Base-by-base conservation (phyloP, 2,113 vertebrate species). In the Chinchilla lanigera region DNA sequence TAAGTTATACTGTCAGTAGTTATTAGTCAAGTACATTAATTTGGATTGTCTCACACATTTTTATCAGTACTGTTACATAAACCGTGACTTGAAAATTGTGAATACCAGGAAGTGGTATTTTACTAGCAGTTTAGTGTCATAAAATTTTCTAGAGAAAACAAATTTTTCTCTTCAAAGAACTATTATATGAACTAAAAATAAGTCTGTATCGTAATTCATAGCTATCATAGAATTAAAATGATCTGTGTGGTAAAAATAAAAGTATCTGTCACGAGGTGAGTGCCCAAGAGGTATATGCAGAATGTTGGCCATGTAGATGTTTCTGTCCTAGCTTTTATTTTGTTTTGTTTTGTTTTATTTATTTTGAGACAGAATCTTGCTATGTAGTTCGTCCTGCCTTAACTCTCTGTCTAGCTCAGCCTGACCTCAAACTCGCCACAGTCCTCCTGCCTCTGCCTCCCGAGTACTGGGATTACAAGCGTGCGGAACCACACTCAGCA, bases 161-260 rank as follows among this genome's bases (percentile, higher is more conserved):
- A 56, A 56, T 92, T 81, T 77, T 93, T 58, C 9, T 86, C 7
- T 93, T 86, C n/a, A 93, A 38, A 91, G 30, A 97, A 78, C 7
- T 88, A 44, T 84, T 61, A 75, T 16, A 38, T 56, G 28, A 75
- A 73, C 33, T 65, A 71, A 69, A 94, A 78, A 85, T 86, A 13
- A 11, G 44, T 84, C 71, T 80, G 35, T 84, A 41, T 77, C 60
- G 22, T 52, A 58, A 50, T 73, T 90, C 63, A 7, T 92, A 56
- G 30, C 33, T 84, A n/a, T 69, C 54, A 47, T 9, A 1, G 67
- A 89, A 33, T 89, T 82, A 78, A 86, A 95, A 54, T 86, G 20
- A 38, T 54, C 47, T 19, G 41, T 80, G 35, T 60, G 9, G 30
- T 77, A 50, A 93, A 89, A 90, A 80, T 56, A 83, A 83, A 61